Percentiles rank a stretch among this genome's conserved stretches.
Evolutionary conservation across 2,888 invertebrate species (phyloP).

Genomic region (Cephus runcator): DNA sequence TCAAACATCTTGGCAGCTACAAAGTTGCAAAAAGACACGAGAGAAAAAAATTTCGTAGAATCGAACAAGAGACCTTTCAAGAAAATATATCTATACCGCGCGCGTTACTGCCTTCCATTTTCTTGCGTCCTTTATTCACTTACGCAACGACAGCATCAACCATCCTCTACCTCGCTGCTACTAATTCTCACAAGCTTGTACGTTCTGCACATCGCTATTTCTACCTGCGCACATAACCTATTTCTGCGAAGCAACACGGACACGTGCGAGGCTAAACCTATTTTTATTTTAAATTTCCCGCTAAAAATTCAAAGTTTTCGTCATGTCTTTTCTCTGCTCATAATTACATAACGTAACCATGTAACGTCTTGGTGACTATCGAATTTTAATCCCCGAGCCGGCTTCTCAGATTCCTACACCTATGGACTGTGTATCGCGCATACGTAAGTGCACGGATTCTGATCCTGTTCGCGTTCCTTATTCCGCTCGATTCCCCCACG

Average conservation of each 20-base stretch:
- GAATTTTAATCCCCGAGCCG: neutral
- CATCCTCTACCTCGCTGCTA: neutral
- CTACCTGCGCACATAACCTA: neutral
- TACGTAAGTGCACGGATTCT: neutral
- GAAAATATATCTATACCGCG: neutral
- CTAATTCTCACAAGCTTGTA: neutral
- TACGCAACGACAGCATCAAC: neutral
- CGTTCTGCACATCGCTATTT: neutral
- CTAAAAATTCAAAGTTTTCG: neutral
- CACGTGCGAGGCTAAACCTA: neutral
- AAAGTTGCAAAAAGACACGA: neutral
- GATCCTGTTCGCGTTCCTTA: neutral
- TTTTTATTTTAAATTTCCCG: neutral
- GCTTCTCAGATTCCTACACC: neutral
- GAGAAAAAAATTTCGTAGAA: neutral
- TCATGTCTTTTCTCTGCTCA: neutral
- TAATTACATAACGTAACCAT: neutral
- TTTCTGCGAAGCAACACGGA: neutral
- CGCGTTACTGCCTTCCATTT: neutral
- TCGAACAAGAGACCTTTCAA: neutral
- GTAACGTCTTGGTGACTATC: neutral
- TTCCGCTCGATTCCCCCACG: neutral
- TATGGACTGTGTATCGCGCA: neutral
- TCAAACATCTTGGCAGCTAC: neutral
- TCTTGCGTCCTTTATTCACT: neutral